phyloP scores from a whole-genome alignment of 2,797 vertebrate species.

The Sitta carolinensis region DNA sequence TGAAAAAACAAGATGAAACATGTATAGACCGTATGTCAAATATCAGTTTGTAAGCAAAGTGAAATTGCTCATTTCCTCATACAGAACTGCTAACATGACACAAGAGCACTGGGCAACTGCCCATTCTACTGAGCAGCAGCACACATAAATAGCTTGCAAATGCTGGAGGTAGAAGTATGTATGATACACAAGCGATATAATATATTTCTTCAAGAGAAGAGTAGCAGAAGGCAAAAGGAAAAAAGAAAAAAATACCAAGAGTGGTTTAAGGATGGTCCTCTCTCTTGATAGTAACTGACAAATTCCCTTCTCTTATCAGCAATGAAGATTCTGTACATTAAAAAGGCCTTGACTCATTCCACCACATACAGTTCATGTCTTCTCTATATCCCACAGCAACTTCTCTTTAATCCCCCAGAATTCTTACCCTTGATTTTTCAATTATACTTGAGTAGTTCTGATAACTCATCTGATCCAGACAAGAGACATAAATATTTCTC shows the following conservation, averaged over 20 bases:
- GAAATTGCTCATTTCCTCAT: background rate
- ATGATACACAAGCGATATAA: background rate
- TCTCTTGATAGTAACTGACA: background rate
- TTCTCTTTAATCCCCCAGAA: background rate
- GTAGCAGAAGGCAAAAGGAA: background rate
- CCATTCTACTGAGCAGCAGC: background rate
- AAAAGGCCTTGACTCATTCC: background rate
- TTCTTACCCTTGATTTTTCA: conserved; percentile 35
- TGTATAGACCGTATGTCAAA: background rate
- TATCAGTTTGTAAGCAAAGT: background rate
- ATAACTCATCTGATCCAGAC: background rate
- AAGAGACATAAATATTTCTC: conserved; percentile 34
- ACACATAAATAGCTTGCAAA: background rate
- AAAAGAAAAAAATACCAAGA: background rate
- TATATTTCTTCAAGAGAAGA: background rate
- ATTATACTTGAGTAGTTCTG: background rate
- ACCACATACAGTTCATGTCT: background rate
- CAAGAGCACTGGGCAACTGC: background rate
- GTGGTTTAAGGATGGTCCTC: background rate
- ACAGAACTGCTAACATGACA: background rate
- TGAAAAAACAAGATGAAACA: background rate
- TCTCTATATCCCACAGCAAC: background rate
- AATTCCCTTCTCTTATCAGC: background rate
- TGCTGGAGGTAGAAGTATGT: background rate
- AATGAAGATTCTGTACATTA: background rate